A percentile compares a stretch with the other conserved stretches of the same genome.
Conservation (phyloP, 2,888 invertebrate species). For the Bhutanitis thaidina region DNA sequence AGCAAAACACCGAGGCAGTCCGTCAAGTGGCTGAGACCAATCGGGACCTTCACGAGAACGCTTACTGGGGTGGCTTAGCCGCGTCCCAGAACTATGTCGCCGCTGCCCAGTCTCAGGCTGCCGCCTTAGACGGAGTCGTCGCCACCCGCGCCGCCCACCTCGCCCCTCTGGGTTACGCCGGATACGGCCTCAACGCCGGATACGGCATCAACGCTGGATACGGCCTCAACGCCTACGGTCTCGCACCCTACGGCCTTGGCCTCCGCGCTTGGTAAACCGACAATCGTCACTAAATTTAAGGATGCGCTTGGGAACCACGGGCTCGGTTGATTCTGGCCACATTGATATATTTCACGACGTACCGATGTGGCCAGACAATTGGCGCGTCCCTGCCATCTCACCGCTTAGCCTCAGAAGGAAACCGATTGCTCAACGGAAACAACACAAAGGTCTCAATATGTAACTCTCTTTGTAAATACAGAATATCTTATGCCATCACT, state of each 20-base stretch:
- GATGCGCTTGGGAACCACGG: slow-evolving; percentile 22
- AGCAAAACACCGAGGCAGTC: slow-evolving; percentile 61
- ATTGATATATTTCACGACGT: not conserved
- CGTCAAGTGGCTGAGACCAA: slow-evolving; percentile 55
- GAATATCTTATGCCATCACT: slow-evolving; percentile 70
- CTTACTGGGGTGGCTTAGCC: slow-evolving; percentile 66
- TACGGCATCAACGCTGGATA: slow-evolving; percentile 19
- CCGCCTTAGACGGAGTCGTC: slow-evolving; percentile 53
- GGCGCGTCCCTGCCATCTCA: slow-evolving; percentile 28
- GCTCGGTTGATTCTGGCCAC: slow-evolving; percentile 29
- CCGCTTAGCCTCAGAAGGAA: slow-evolving; percentile 35
- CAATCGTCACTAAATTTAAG: slow-evolving; percentile 20
- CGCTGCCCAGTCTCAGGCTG: slow-evolving; percentile 68
- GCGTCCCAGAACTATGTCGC: slow-evolving; percentile 66
- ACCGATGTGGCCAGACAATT: not conserved
- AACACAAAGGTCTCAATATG: slow-evolving; percentile 64
- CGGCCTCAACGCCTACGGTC: slow-evolving; percentile 24
- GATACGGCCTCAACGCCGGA: slow-evolving; percentile 27
- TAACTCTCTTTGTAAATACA: slow-evolving; percentile 77
- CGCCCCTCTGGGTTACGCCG: slow-evolving; percentile 32
- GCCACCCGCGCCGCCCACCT: slow-evolving; percentile 39
- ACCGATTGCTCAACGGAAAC: slow-evolving; percentile 52
- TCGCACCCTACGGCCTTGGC: slow-evolving; percentile 21
- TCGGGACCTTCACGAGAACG: slow-evolving; percentile 67
- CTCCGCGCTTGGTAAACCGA: slow-evolving; percentile 57